Evolutionary conservation across 2,797 vertebrate species (phyloP).

Genomic region (Adrianichthys oophorus): DNA sequence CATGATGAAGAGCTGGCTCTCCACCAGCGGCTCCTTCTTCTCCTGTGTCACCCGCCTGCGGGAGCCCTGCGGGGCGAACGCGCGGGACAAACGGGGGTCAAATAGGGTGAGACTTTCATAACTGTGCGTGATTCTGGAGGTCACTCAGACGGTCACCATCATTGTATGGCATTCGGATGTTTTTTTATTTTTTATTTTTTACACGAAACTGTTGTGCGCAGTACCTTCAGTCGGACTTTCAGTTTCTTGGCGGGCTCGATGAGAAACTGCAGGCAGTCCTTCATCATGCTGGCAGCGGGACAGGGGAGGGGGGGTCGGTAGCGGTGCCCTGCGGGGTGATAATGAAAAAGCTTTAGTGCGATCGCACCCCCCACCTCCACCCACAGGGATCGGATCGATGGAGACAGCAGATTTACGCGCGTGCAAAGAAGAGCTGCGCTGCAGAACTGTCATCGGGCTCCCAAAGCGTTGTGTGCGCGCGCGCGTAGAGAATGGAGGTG

Average conservation of each 20-base stretch:
- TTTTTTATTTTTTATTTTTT: too few relatives aligned
- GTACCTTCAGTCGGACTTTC: constrained; percentile 79
- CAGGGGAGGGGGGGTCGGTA: constrained; percentile 18
- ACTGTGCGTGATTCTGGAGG: too few relatives aligned
- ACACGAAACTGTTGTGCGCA: too few relatives aligned
- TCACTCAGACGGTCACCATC: too few relatives aligned
- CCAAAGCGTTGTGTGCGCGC: too few relatives aligned
- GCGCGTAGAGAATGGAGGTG: constrained; percentile 39
- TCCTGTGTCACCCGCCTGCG: constrained; percentile 70
- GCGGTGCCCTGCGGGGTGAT: constrained; percentile 50
- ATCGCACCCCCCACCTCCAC: constrained; percentile 34
- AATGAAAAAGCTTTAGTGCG: constrained; percentile 52
- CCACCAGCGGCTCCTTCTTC: constrained; percentile 73
- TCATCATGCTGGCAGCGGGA: constrained; percentile 74
- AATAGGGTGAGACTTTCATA: too few relatives aligned
- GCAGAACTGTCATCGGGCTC: constrained; percentile 58
- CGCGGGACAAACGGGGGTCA: too few relatives aligned
- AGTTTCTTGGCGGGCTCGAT: constrained; percentile 81
- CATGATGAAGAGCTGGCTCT: constrained; percentile 81
- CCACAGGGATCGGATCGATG: constrained; percentile 52
- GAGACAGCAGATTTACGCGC: constrained; percentile 50
- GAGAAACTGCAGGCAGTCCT: constrained; percentile 82
- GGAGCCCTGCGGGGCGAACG: constrained; percentile 64
- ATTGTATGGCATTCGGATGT: too few relatives aligned
- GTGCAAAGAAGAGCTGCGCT: constrained; percentile 37